Conservation (phyloP, 2,888 invertebrate genomes). For the Eristalis pertinax region DNA sequence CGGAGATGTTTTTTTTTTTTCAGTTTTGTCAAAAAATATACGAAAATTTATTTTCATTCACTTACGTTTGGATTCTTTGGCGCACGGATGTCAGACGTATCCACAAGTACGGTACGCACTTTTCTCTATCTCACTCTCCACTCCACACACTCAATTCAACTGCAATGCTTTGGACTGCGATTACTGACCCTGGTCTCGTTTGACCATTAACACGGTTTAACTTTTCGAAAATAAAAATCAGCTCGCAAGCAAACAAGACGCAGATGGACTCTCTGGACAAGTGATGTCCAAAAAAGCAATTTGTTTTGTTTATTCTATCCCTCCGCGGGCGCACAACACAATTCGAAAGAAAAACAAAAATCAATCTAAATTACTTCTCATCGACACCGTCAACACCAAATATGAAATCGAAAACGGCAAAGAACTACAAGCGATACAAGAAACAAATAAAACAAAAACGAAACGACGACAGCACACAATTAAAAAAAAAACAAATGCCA, state of each 20-base stretch:
- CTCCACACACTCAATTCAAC: constrained; percentile 25
- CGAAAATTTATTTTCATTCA: constrained; percentile 2
- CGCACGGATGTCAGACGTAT: constrained; percentile 37
- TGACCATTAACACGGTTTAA: constrained; percentile 61
- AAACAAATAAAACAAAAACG: too few relatives aligned
- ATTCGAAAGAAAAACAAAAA: constrained; percentile 20
- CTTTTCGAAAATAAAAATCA: neutral
- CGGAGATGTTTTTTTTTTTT: neutral
- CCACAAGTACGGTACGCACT: constrained; percentile 57
- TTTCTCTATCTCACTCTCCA: constrained; percentile 11
- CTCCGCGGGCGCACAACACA: constrained; percentile 19
- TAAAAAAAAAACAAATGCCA: neutral
- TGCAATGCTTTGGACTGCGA: constrained; percentile 31
- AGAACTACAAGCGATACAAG: neutral
- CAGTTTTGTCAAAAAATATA: neutral
- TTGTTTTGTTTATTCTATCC: constrained; percentile 40
- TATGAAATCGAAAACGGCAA: constrained; percentile 31
- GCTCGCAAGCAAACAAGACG: constrained; percentile 1
- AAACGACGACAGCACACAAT: neutral
- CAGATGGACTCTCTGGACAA: constrained; percentile 6
- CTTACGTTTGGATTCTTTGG: constrained; percentile 52
- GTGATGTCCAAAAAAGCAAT: constrained; percentile 19
- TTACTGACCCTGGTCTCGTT: constrained; percentile 68
- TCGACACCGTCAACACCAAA: constrained; percentile 19
- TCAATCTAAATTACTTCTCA: constrained; percentile 1